phyloP scores from a whole-genome alignment of 2,888 invertebrate genomes.

The Eremobia ochroleuca region DNA sequence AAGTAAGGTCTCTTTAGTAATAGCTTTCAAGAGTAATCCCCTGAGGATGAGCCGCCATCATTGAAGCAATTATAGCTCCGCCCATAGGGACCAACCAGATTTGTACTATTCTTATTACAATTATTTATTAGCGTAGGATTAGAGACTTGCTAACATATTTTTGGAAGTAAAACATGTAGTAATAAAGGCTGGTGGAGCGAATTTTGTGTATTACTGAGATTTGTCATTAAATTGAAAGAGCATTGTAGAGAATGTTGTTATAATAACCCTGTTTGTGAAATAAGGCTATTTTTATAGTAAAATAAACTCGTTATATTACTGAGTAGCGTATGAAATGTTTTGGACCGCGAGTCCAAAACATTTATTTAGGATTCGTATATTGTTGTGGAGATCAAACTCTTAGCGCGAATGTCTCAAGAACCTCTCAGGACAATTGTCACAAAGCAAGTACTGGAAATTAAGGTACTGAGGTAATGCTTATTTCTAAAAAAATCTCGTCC shows the following conservation, averaged over 20 bases:
- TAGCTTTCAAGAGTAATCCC: constrained; percentile 3
- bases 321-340: not conserved
- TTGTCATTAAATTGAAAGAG: not conserved
- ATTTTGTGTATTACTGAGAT: not conserved
- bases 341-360: not conserved
- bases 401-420: not conserved
- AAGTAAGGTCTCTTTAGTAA: constrained; percentile 19
- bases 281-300: not conserved
- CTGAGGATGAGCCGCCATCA: constrained; percentile 10
- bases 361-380: not conserved
- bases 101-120: constrained; percentile 4
- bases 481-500: not conserved
- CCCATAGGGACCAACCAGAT: constrained; percentile 13
- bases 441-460: not conserved
- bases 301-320: not conserved
- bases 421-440: too few species aligned
- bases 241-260: not conserved
- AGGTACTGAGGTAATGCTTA: not conserved
- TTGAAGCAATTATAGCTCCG: constrained; percentile 25
- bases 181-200: not conserved
- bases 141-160: constrained; percentile 15
- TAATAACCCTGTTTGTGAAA: not conserved
- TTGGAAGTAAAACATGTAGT: not conserved
- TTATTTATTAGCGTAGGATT: constrained; percentile 21
- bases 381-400: not conserved